phyloP scores from a whole-genome alignment of 1,140 invertebrate species.

The Onthophagus taurus region DNA sequence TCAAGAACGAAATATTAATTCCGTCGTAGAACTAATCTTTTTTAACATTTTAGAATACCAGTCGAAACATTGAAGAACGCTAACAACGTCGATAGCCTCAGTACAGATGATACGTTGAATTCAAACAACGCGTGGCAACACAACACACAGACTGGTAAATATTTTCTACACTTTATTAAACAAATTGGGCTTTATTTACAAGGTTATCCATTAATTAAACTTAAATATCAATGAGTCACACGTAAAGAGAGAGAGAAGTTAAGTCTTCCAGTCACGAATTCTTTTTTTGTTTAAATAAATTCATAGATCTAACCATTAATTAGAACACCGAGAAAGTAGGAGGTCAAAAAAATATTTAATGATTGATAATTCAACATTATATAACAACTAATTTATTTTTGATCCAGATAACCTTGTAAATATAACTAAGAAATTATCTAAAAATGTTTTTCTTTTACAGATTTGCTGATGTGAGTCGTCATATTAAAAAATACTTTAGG shows the following conservation, averaged over 20 bases:
- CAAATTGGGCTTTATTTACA: no score
- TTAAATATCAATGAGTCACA: neutral
- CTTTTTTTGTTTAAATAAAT: no score
- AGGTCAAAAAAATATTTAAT: no score
- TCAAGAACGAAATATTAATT: no score
- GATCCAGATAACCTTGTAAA: no score
- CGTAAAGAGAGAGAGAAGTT: no score
- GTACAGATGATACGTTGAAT: conserved; percentile 39
- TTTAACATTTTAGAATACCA: conserved; percentile 32
- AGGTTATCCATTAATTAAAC: neutral
- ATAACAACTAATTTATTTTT: no score
- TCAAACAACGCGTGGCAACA: conserved; percentile 39
- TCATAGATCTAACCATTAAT: no score
- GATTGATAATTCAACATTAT: no score
- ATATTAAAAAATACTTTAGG: conserved; percentile 18
- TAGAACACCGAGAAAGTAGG: no score
- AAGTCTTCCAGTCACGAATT: no score
- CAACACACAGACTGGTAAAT: conserved; percentile 33
- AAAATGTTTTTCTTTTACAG: conserved; percentile 20
- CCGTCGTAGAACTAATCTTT: neutral
- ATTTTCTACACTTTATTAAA: conserved; percentile 13
- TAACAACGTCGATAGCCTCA: conserved; percentile 37
- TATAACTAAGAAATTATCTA: no score
- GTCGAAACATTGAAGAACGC: conserved; percentile 50
- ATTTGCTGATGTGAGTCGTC: conserved; percentile 23